These are phyloP conservation scores for Bacillus rossius DNA, from an alignment of 1,140 invertebrate species.

Conservation along the genomic window DNA sequence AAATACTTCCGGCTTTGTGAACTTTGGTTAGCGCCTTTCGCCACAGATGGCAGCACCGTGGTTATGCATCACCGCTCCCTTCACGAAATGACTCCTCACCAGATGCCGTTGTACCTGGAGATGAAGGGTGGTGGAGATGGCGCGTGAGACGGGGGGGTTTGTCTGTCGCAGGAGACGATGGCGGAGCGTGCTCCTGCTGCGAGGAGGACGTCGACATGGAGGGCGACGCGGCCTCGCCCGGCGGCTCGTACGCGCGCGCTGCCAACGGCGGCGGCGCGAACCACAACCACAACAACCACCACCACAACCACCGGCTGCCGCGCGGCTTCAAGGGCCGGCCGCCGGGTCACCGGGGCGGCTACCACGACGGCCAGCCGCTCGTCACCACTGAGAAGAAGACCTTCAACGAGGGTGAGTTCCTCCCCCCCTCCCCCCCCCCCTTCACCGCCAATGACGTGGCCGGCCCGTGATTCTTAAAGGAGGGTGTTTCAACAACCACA, in stretches of 20 bases:
- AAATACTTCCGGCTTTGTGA: no score
- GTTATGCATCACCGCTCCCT: no score
- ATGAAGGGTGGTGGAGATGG: no score
- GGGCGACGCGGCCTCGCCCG: slow-evolving; percentile 2
- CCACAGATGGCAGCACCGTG: no score
- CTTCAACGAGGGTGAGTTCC: slow-evolving; percentile 13
- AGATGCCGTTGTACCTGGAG: no score
- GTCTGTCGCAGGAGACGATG: slow-evolving; percentile 10
- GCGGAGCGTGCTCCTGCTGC: slow-evolving; percentile 2
- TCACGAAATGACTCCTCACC: no score
- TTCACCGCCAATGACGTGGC: slow-evolving; percentile 30
- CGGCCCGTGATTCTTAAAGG: no score
- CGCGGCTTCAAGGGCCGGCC: slow-evolving; percentile 12
- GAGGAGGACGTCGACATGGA: slow-evolving; percentile 11
- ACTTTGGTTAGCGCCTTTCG: no score
- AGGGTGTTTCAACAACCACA: no score
- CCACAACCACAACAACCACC: neutral
- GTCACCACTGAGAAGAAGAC: slow-evolving; percentile 15
- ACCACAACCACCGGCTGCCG: slow-evolving; percentile 1
- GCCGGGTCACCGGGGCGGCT: slow-evolving; percentile 15
- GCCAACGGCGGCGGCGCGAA: neutral
- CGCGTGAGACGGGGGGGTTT: neutral
- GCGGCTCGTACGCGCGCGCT: slow-evolving; percentile 4
- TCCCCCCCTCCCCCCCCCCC: slow-evolving; percentile 18
- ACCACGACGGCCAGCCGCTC: slow-evolving; percentile 6